Percentiles rank a stretch among this genome's conserved stretches.
Conservation (phyloP, 2,797 vertebrate species). For the Leucoraja ocellata region DNA sequence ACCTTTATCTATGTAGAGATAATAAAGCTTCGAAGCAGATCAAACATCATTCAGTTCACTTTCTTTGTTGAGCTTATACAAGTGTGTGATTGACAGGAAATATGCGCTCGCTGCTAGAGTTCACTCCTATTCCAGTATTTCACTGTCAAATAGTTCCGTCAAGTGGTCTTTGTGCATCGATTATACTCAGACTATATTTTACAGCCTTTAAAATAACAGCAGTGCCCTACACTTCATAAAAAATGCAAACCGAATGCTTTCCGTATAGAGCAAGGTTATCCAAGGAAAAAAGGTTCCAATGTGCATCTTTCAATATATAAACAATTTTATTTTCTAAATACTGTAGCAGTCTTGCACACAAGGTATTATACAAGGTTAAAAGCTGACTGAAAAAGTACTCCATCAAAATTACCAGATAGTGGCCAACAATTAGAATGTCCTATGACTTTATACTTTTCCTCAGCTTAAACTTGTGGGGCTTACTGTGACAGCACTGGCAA, state of each 20-base stretch:
- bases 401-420: slow-evolving; percentile 16
- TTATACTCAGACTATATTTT: slow-evolving; percentile 3
- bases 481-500: not conserved
- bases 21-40: not conserved
- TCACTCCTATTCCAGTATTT: not conserved
- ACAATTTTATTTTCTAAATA: slow-evolving; percentile 37
- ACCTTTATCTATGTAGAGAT: not conserved
- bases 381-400: slow-evolving; percentile 30
- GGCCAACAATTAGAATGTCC: not conserved
- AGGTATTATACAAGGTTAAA: slow-evolving; percentile 10
- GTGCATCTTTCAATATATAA: slow-evolving; percentile 29
- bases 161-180: slow-evolving; percentile 7
- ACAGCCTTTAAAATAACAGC: slow-evolving; percentile 7
- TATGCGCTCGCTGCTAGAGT: not conserved
- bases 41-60: slow-evolving; percentile 10
- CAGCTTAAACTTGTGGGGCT: not conserved
- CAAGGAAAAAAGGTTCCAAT: slow-evolving; percentile 24
- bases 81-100: not conserved
- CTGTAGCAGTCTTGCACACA: slow-evolving; percentile 36
- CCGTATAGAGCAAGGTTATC: slow-evolving; percentile 27
- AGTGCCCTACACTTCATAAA: not conserved
- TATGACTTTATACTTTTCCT: not conserved
- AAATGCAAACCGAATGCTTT: slow-evolving; percentile 34
- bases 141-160: not conserved
- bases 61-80: not conserved